Evolutionary conservation across 2,113 vertebrate genomes (phyloP), one percentile per base, ranked within the genome.

Genomic region (Oncorhynchus keta): DNA sequence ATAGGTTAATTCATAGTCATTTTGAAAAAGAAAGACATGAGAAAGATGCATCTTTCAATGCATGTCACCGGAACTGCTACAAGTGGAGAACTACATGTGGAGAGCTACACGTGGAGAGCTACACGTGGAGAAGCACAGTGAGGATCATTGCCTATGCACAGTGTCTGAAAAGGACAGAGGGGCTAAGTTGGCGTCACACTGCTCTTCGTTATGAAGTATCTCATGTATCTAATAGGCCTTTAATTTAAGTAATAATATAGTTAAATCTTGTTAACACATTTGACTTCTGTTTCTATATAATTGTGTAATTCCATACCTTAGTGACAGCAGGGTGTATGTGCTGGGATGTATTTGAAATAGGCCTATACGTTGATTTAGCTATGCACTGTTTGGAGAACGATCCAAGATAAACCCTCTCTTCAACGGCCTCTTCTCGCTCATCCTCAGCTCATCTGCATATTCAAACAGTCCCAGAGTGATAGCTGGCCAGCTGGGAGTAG

Each of bases 401-500:
- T 66, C 64, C 12, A 24, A 28, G 26, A 66, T 66, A 66, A 66
- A 28, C 64, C 26, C 2, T 66, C 13, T 66, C 22, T 66, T 30
- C 64, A 1, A 24, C 26, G 16, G 26, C 24, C 11, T 67, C 65
- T 67, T 72, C 14, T 70, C 68, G 76, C 83, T 84, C 57, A 72
- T 73, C 48, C 45, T 76, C 77, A 67, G 67, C 24, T 62, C 75
- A 73, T 69, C 55, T 73, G 73, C 83, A 79, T 88, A 79, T 72
- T 79, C 65, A 75, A 75, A 79, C 72, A 75, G 79, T 45, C 39
- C 9, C 39, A 45, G 39, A 45, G 49, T 70, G 64, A 59, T 32
- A 74, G 68, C 68, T 13, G 68, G 35, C 39, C 68, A 70, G 68
- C 68, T 49, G 68, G 68, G 68, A 70, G 68, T 74, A 69, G 26